These are phyloP conservation scores for Salvelinus fontinalis DNA, from an alignment of 2,113 vertebrate species.

Conservation along the genomic window DNA sequence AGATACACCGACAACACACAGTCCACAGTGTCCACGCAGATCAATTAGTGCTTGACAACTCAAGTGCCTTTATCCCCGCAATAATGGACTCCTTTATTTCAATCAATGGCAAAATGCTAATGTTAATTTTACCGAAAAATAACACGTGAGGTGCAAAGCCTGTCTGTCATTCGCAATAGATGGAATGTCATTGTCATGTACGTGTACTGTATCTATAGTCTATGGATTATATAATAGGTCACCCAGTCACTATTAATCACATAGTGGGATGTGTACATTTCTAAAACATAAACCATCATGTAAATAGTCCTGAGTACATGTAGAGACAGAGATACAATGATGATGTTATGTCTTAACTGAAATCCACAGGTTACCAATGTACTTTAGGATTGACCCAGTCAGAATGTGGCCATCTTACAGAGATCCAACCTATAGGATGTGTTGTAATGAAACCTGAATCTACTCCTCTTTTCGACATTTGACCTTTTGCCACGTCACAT, in stretches of 20 bases:
- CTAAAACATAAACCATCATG: too few relatives aligned
- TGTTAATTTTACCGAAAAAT: constrained; percentile 20
- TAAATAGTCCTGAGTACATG: too few relatives aligned
- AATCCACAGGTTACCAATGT: too few relatives aligned
- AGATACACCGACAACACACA: background rate
- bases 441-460: background rate
- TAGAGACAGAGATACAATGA: too few relatives aligned
- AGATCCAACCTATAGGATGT: constrained; percentile 1
- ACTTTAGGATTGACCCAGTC: too few relatives aligned
- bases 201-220: background rate
- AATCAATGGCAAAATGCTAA: constrained; percentile 56
- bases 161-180: background rate
- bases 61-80: constrained; percentile 45
- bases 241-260: too few relatives aligned
- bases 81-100: constrained; percentile 58
- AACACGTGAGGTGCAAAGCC: background rate
- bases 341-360: too few relatives aligned
- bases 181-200: constrained; percentile 2
- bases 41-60: constrained; percentile 38
- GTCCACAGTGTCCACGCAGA: constrained; percentile 19
- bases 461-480: background rate
- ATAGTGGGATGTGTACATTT: too few relatives aligned
- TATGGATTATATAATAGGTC: too few relatives aligned
- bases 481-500: background rate
- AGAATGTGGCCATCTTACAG: too few relatives aligned